Percentiles rank a stretch among this genome's conserved stretches.
Evolutionary conservation across 1,140 invertebrate genomes (phyloP).

Genomic region (Pinna nobilis): DNA sequence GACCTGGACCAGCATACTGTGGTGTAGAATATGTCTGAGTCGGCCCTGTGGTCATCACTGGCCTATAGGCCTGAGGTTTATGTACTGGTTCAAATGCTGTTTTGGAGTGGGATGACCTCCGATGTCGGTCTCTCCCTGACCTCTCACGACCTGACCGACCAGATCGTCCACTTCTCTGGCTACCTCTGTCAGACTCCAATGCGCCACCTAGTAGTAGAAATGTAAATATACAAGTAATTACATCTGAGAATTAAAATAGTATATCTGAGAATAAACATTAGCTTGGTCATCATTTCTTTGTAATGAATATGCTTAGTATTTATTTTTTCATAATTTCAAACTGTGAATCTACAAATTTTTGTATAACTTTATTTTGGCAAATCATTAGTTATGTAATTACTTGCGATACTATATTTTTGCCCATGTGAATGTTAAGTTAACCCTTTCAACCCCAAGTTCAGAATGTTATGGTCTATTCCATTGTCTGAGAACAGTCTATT

Average conservation of each 20-base stretch:
- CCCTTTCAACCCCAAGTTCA: no score
- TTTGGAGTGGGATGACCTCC: constrained; percentile 26
- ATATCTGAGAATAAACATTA: no score
- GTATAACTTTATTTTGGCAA: no score
- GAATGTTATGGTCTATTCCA: no score
- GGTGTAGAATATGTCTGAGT: constrained; percentile 2
- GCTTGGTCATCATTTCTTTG: no score
- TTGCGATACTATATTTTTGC: no score
- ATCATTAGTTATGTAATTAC: no score
- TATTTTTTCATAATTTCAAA: no score
- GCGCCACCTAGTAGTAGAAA: constrained; percentile 23
- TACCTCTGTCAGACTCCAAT: constrained; percentile 15
- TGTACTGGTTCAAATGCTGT: constrained; percentile 60
- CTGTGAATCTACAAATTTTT: background rate
- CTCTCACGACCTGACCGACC: constrained; percentile 9
- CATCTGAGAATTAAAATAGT: no score
- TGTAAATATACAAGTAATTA: no score
- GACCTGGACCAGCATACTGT: background rate
- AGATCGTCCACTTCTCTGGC: constrained; percentile 28
- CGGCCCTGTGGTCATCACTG: background rate
- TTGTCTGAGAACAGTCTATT: no score
- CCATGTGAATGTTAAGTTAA: no score
- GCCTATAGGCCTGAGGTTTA: constrained; percentile 46
- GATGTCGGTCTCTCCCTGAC: constrained; percentile 22
- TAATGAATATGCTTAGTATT: background rate